Evolutionary conservation across 1,140 invertebrate species (phyloP).

Genomic region (Papilio machaon): DNA sequence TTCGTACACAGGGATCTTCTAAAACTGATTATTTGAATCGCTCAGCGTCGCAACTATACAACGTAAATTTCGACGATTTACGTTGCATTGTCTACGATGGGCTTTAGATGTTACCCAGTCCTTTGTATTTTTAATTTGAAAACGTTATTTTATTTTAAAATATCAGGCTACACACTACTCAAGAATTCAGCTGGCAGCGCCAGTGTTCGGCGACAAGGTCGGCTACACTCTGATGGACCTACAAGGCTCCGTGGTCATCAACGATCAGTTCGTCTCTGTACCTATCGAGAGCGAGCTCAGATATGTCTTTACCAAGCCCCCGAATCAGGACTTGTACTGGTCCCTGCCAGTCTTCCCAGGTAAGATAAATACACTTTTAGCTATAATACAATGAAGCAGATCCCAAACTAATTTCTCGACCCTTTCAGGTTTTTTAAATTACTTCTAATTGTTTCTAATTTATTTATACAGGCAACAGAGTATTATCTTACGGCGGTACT

Average conservation of each 20-base stretch:
- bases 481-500: conserved; percentile 95
- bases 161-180: conserved; percentile 63
- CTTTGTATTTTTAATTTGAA: neutral
- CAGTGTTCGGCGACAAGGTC: conserved; percentile 65
- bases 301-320: conserved; percentile 62
- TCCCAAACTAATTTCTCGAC: too few relatives aligned
- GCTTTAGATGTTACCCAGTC: too few relatives aligned
- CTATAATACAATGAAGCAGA: neutral
- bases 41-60: too few relatives aligned
- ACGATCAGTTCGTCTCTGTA: conserved; percentile 63
- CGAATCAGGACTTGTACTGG: conserved; percentile 66
- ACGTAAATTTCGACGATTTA: too few relatives aligned
- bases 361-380: conserved; percentile 36
- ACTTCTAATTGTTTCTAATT: neutral
- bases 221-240: conserved; percentile 68
- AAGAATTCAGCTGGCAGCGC: conserved; percentile 61
- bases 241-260: conserved; percentile 59
- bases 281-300: conserved; percentile 67
- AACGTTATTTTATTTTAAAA: conserved; percentile 3
- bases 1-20: too few relatives aligned
- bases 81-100: too few relatives aligned
- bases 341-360: conserved; percentile 71
- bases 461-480: conserved; percentile 87
- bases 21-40: too few relatives aligned
- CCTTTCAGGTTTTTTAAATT: too few relatives aligned